phyloP scores from a whole-genome alignment of 2,113 vertebrate species.

The Peromyscus californicus region DNA sequence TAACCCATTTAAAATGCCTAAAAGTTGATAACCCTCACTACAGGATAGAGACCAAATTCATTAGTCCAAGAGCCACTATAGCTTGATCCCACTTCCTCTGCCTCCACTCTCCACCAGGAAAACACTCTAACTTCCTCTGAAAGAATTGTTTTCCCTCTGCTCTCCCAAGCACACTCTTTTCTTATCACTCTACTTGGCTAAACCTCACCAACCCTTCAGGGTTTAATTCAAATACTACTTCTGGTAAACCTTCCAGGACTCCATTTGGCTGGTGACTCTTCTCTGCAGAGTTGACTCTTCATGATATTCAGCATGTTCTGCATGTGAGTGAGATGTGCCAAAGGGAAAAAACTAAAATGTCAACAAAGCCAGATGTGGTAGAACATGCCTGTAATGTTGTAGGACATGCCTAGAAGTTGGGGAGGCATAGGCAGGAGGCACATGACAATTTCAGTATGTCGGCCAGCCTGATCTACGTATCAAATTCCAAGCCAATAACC shows the following conservation, averaged over 20 bases:
- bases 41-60: background rate
- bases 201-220: background rate
- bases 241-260: background rate
- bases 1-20: conserved; percentile 5
- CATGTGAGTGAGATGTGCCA: background rate
- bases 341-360: conserved; percentile 1
- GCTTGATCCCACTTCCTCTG: background rate
- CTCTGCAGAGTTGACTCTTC: background rate
- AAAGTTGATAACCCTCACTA: conserved; percentile 18
- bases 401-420: background rate
- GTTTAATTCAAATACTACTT: background rate
- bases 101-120: background rate
- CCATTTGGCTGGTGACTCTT: background rate
- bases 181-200: background rate
- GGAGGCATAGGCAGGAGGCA: too few species aligned
- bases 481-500: background rate
- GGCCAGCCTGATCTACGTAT: background rate
- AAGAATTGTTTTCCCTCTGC: background rate
- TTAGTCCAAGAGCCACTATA: background rate
- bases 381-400: background rate
- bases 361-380: background rate
- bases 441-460: background rate
- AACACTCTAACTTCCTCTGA: background rate
- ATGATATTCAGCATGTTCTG: background rate
- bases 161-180: background rate